Base-by-base conservation (phyloP, 2,888 invertebrate species). In the Maniola hyperantus region DNA sequence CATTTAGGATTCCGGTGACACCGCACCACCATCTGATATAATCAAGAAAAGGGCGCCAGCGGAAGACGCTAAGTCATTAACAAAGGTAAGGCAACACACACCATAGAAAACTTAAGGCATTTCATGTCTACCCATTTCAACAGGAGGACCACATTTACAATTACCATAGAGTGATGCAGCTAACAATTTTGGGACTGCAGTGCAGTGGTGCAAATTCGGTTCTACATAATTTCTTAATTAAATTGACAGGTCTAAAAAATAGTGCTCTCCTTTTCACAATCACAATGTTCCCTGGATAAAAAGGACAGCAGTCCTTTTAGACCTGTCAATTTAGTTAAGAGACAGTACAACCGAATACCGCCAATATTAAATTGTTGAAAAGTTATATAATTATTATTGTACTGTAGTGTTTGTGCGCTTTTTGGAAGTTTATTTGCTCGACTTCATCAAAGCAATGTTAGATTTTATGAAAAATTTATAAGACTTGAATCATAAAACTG, bases 1-100 rank as follows among this genome's bases (percentile, higher is more conserved):
- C 11, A 10, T 26, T 8, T 70, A 90, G 89, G 90, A 91, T 70
- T 54, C 89, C 1, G 90, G 91, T 7, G 92, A 92, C 71, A 88
- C 83, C 64, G 86, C 79, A 39, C 79, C 83, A 59, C 87, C 87
- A 69, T 87, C 83, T 66, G 89, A 92, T 73, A 83, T 85, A 5
- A 77, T 83, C 66, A 91, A 91, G 83, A 92, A 90, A 76, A 81
- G 89, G 39, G 68, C 76, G 15, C 64, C 67, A 4, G 78, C 82
- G 6, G 92, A 90, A n/a, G 91, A 90, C 55, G 73, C 80, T 0
- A 89, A 88, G 74, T 67, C 83, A 26, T 72, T 83, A n/a, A 75
- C 84, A 67, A 91, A 91, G 90, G 91, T 92, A 85, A 70, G 13
- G 50, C 33, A 36, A 36, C n/a, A 64, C 51, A 33, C 13, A 51